phyloP scores from a whole-genome alignment of 2,113 vertebrate species.

The Regulus satrapa region DNA sequence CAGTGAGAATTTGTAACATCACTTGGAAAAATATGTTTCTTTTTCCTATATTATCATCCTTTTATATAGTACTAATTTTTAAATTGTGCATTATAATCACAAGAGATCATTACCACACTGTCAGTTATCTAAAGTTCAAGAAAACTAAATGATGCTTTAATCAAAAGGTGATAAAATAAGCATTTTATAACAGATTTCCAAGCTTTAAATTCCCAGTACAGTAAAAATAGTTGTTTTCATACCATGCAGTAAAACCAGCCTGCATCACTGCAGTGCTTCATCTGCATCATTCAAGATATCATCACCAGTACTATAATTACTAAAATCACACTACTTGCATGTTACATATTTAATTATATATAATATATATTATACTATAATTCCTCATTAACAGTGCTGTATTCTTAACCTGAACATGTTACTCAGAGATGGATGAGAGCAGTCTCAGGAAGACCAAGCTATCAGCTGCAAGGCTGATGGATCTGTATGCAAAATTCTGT shows the following conservation, averaged over 20 bases:
- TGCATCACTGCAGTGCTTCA: background rate
- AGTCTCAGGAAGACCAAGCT: background rate
- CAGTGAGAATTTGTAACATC: background rate
- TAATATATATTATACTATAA: background rate
- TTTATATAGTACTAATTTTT: background rate
- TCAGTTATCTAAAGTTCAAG: background rate
- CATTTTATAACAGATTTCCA: background rate
- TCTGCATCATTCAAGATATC: background rate
- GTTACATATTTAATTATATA: background rate
- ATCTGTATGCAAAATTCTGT: background rate
- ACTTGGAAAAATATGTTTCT: background rate
- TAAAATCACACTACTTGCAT: background rate
- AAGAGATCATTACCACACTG: background rate
- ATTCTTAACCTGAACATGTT: background rate
- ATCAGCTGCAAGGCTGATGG: background rate
- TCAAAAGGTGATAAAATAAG: background rate
- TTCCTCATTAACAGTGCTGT: background rate
- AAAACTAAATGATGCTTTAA: background rate
- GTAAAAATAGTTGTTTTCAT: background rate
- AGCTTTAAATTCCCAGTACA: background rate
- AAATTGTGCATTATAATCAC: background rate
- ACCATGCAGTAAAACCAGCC: background rate
- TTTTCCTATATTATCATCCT: background rate
- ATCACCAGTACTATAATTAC: background rate
- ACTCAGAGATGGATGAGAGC: background rate